These are phyloP conservation scores for Vireo griseus DNA, from an alignment of 2,797 vertebrate species.

Conservation along the genomic window DNA sequence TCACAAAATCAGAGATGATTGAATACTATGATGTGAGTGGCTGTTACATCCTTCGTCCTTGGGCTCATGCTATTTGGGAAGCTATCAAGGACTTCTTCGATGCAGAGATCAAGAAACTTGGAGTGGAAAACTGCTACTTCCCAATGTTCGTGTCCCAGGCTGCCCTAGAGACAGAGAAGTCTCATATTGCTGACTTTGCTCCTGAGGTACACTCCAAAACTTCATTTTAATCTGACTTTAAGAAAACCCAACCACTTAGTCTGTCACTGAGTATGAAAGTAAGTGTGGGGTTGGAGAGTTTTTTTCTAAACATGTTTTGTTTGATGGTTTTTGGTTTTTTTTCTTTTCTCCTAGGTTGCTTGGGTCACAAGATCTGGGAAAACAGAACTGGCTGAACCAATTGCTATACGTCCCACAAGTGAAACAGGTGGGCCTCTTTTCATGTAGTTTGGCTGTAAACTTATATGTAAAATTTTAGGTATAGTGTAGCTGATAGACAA, in stretches of 20 bases:
- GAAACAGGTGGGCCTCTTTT: constrained; percentile 85
- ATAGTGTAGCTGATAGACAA: neutral
- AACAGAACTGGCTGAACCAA: constrained; percentile 94
- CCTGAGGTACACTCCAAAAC: constrained; percentile 83
- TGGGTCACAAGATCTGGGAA: constrained; percentile 98
- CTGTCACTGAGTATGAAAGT: neutral
- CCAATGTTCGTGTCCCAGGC: constrained; percentile 98
- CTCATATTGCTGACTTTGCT: constrained; percentile 92
- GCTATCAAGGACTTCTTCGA: constrained; percentile 93
- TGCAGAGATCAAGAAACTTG: constrained; percentile 90
- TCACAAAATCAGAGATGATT: constrained; percentile 98
- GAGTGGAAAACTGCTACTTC: constrained; percentile 99
- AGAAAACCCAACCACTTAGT: neutral
- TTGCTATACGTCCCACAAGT: constrained; percentile 95
- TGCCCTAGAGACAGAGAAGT: constrained; percentile 93
- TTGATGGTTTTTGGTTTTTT: neutral
- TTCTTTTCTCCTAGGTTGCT: constrained; percentile 81
- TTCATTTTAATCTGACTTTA: neutral
- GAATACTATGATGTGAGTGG: constrained; percentile 98
- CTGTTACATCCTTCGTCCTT: constrained; percentile 95
- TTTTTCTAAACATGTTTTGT: neutral
- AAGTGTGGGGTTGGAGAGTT: neutral
- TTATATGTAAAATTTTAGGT: neutral
- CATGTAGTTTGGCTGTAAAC: neutral
- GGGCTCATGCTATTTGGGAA: constrained; percentile 94